Percentiles rank a stretch among this genome's conserved stretches.
These are phyloP conservation scores for Colletes gigas DNA, from an alignment of 1,140 invertebrate genomes.

Conservation along the genomic window DNA sequence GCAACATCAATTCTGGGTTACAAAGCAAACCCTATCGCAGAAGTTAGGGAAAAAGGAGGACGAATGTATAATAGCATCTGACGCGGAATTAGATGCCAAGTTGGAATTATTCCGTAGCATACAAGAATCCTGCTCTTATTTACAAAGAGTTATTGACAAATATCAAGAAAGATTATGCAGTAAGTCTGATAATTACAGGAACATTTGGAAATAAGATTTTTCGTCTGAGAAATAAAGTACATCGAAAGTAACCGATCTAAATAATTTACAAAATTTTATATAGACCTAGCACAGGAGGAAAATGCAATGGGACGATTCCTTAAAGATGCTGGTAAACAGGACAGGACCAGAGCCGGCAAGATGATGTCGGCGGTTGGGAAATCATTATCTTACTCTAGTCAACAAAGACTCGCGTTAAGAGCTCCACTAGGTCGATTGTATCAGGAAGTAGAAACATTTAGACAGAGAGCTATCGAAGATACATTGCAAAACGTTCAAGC, in stretches of 20 bases:
- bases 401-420: constrained; percentile 94
- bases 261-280: constrained; percentile 46
- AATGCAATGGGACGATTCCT: constrained; percentile 97
- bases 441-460: constrained; percentile 98
- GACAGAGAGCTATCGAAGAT: constrained; percentile 95
- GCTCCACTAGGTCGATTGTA: constrained; percentile 94
- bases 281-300: constrained; percentile 95
- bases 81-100: constrained; percentile 98
- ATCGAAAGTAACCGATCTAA: neutral
- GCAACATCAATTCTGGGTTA: constrained; percentile 99
- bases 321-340: constrained; percentile 95
- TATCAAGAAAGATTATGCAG: constrained; percentile 97
- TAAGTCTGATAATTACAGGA: constrained; percentile 72
- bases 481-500: constrained; percentile 93
- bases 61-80: constrained; percentile 96
- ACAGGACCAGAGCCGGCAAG: constrained; percentile 93
- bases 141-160: constrained; percentile 95
- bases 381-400: constrained; percentile 96
- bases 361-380: constrained; percentile 97
- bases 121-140: constrained; percentile 92
- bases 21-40: constrained; percentile 96
- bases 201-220: too few relatives aligned
- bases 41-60: constrained; percentile 99
- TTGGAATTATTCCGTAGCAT: constrained; percentile 98
- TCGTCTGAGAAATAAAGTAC: neutral